Conservation (phyloP, 2,797 vertebrate genomes). For the Sebastes taczanowskii region DNA sequence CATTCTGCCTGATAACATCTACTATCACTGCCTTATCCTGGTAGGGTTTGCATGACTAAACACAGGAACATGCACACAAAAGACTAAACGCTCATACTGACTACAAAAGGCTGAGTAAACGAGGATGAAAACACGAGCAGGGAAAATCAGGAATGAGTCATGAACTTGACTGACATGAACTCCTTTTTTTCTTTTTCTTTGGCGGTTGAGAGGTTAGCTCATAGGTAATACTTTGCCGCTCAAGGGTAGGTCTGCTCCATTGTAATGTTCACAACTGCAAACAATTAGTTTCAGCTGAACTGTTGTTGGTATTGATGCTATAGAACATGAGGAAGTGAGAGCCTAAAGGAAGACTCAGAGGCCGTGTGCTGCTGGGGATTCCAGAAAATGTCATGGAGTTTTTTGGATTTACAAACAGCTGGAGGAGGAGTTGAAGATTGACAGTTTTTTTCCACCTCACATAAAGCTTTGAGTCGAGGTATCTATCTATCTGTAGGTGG, state of each 20-base stretch:
- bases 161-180: neutral
- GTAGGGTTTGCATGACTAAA: neutral
- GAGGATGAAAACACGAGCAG: constrained; percentile 1
- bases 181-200: neutral
- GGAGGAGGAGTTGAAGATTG: neutral
- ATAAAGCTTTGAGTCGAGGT: neutral
- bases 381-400: neutral
- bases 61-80: neutral
- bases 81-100: neutral
- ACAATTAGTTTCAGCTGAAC: neutral
- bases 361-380: neutral
- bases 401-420: neutral
- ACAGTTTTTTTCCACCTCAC: neutral
- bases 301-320: neutral
- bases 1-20: neutral
- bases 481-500: neutral
- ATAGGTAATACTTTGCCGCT: neutral
- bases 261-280: neutral
- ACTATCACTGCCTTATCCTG: neutral
- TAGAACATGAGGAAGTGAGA: neutral
- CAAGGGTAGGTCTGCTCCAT: neutral
- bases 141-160: constrained; percentile 70
- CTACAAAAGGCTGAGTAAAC: neutral
- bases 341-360: neutral
- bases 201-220: neutral